Percentiles rank a stretch among this genome's conserved stretches.
phyloP scores from a whole-genome alignment of 2,888 invertebrate species.

The Stenchaetothrips biformis region DNA sequence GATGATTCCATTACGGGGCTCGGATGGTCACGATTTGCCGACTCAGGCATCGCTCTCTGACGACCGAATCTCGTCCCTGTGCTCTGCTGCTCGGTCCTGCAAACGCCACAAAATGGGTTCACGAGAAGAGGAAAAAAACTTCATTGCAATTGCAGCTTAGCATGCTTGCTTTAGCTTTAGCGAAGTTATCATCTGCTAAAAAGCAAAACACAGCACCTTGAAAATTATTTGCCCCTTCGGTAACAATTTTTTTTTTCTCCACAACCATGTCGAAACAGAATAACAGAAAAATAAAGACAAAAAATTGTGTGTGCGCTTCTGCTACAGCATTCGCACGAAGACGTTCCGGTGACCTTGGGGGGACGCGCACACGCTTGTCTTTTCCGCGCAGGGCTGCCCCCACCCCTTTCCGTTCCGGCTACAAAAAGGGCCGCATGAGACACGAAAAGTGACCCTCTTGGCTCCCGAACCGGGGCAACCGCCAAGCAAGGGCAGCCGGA shows the following conservation, averaged over 20 bases:
- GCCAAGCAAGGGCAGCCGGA: background rate
- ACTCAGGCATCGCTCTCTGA: too few species aligned
- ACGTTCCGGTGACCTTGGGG: slow-evolving; percentile 7
- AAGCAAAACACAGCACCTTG: too few species aligned
- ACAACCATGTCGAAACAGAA: background rate
- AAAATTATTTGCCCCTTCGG: too few species aligned
- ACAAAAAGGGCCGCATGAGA: background rate
- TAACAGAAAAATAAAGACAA: background rate
- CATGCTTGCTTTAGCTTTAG: too few species aligned
- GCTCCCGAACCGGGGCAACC: background rate
- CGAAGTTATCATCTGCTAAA: too few species aligned
- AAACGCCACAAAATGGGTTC: too few species aligned
- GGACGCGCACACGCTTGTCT: background rate
- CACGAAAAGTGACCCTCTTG: slow-evolving; percentile 22
- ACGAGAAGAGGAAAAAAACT: too few species aligned
- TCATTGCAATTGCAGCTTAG: too few species aligned
- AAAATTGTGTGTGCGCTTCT: background rate
- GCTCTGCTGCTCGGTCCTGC: too few species aligned
- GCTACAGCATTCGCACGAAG: background rate
- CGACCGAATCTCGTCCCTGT: too few species aligned
- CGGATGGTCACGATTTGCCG: too few species aligned
- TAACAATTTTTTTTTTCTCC: too few species aligned
- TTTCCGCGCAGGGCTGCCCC: background rate
- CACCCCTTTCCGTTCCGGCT: background rate
- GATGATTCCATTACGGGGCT: slow-evolving; percentile 4